Percentiles rank a stretch among this genome's conserved stretches.
Conservation (phyloP, 2,888 invertebrate species). For the Drosophila macrospina region DNA sequence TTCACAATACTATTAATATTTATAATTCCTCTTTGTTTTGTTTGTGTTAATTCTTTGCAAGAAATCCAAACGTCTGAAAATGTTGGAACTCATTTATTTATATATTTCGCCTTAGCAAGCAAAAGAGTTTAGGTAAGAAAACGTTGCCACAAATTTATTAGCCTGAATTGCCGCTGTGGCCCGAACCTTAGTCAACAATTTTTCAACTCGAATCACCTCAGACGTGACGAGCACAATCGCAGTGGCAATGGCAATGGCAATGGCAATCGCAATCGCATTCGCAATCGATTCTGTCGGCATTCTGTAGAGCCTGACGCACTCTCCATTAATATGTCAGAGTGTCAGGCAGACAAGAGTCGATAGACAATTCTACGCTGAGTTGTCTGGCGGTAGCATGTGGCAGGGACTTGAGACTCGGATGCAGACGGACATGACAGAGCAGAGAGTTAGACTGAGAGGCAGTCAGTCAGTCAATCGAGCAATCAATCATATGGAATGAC, state of each 20-base stretch:
- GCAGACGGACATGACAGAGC: conserved; percentile 17
- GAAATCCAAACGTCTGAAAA: too few relatives aligned
- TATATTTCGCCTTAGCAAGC: conserved; percentile 2
- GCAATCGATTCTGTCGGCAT: conserved; percentile 13
- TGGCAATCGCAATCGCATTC: conserved; percentile 4
- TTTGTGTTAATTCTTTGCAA: too few relatives aligned
- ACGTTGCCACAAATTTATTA: conserved; percentile 17
- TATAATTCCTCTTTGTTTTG: too few relatives aligned
- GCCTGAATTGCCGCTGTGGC: conserved; percentile 18
- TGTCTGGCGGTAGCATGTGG: conserved; percentile 7
- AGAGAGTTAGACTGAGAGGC: conserved; percentile 16
- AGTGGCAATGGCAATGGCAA: not conserved
- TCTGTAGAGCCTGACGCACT: conserved; percentile 8
- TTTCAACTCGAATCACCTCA: conserved; percentile 22
- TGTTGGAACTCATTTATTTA: conserved; percentile 3
- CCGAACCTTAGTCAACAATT: conserved; percentile 24
- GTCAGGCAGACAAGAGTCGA: conserved; percentile 2
- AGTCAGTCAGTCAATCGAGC: conserved; percentile 75
- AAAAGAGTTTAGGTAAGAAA: not conserved
- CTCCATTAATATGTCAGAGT: conserved; percentile 34
- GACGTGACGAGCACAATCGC: conserved; percentile 2
- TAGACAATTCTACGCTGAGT: conserved; percentile 15
- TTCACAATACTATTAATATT: too few relatives aligned
- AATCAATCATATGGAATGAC: conserved; percentile 77
- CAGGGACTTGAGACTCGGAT: not conserved